phyloP scores from a whole-genome alignment of 2,797 vertebrate species.

The Sphenodon punctatus region DNA sequence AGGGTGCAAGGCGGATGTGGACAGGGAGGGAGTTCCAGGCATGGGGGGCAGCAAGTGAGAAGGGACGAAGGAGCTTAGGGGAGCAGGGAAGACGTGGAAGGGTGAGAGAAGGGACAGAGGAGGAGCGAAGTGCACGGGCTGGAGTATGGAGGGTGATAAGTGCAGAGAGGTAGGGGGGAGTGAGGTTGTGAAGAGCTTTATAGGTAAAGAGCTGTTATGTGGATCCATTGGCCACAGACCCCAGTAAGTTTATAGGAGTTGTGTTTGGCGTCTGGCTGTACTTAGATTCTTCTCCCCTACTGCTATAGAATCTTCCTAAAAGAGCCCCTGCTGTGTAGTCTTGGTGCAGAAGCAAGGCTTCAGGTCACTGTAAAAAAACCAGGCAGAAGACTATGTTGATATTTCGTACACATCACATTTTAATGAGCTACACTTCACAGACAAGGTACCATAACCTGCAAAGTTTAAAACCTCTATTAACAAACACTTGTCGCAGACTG shows the following conservation, averaged over 20 bases:
- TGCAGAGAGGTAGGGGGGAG: no score
- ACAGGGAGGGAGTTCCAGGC: no score
- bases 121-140: no score
- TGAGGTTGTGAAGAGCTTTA: no score
- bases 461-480: constrained; percentile 4
- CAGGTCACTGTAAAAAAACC: neutral
- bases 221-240: rapidly evolving
- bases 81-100: no score
- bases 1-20: no score
- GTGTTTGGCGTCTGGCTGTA: no score
- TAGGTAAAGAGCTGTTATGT: no score
- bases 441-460: neutral
- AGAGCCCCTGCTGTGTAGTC: neutral
- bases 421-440: constrained; percentile 5
- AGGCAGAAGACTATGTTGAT: constrained; percentile 26
- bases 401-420: neutral
- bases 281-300: neutral
- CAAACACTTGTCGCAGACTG: neutral
- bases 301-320: neutral
- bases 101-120: no score
- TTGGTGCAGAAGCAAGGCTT: neutral
- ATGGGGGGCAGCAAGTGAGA: no score
- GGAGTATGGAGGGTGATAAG: no score
- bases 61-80: no score
- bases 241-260: neutral